Evolutionary conservation across 1,140 invertebrate genomes (phyloP).

Genomic region (Hetaerina americana): DNA sequence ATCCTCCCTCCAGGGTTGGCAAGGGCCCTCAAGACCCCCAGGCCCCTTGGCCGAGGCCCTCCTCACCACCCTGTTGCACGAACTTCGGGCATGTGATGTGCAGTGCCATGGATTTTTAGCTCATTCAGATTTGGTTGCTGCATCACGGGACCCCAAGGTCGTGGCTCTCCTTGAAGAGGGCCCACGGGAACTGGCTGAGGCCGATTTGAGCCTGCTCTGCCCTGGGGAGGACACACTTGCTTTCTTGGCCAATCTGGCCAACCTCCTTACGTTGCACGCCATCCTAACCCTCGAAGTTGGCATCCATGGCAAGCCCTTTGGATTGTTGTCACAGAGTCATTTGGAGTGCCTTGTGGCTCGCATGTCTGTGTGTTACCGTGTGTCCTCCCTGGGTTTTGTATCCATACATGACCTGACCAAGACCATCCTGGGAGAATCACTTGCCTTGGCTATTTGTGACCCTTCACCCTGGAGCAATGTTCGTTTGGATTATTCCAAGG

Average conservation of each 20-base stretch:
- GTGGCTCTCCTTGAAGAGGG: background rate
- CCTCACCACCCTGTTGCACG: background rate
- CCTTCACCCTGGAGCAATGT: background rate
- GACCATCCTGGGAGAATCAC: background rate
- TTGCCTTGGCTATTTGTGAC: background rate
- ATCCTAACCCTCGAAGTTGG: background rate
- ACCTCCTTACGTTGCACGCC: background rate
- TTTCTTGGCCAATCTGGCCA: background rate
- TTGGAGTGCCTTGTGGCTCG: background rate
- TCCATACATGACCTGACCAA: background rate
- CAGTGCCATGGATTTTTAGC: background rate
- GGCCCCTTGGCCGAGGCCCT: background rate
- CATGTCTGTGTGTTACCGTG: background rate
- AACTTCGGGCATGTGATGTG: background rate
- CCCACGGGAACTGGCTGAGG: background rate
- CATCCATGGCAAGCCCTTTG: background rate
- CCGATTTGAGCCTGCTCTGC: background rate
- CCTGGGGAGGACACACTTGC: background rate
- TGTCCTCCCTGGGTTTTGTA: background rate
- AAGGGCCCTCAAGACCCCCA: background rate
- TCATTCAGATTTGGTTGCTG: background rate
- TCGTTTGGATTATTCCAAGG: background rate
- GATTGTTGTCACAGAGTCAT: background rate
- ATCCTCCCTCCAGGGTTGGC: background rate
- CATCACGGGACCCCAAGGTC: background rate